These are phyloP conservation scores for Pitangus sulphuratus DNA, from an alignment of 2,797 vertebrate species.

Conservation along the genomic window DNA sequence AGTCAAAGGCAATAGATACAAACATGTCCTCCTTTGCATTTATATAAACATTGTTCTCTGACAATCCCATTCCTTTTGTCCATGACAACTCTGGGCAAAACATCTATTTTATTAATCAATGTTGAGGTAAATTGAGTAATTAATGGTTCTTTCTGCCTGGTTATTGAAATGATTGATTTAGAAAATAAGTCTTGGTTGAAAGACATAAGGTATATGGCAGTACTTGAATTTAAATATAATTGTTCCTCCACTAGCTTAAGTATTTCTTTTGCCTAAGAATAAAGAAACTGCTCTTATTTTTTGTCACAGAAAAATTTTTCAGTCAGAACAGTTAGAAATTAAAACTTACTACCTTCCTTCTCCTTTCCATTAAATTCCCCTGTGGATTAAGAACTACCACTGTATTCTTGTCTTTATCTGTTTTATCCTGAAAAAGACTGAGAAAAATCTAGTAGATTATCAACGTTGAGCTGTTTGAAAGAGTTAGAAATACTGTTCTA, in stretches of 20 bases:
- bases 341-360: neutral
- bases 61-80: neutral
- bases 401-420: conserved; percentile 6
- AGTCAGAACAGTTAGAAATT: neutral
- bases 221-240: conserved; percentile 17
- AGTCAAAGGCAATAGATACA: neutral
- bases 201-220: neutral
- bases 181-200: conserved; percentile 45
- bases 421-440: conserved; percentile 24
- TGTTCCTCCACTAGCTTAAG: neutral
- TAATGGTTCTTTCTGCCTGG: neutral
- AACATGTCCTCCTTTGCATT: neutral
- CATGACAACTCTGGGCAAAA: neutral
- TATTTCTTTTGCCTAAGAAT: neutral
- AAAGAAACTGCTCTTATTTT: neutral
- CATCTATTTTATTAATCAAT: conserved; percentile 41
- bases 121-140: conserved; percentile 46
- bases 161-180: conserved; percentile 36
- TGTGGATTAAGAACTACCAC: neutral
- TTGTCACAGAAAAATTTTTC: neutral
- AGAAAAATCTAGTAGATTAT: conserved; percentile 47
- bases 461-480: neutral
- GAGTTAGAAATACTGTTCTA: conserved; percentile 35
- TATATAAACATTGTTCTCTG: neutral
- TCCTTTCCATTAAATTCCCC: conserved; percentile 11